phyloP scores from a whole-genome alignment of 2,888 invertebrate genomes.

The Anaspis maculata region DNA sequence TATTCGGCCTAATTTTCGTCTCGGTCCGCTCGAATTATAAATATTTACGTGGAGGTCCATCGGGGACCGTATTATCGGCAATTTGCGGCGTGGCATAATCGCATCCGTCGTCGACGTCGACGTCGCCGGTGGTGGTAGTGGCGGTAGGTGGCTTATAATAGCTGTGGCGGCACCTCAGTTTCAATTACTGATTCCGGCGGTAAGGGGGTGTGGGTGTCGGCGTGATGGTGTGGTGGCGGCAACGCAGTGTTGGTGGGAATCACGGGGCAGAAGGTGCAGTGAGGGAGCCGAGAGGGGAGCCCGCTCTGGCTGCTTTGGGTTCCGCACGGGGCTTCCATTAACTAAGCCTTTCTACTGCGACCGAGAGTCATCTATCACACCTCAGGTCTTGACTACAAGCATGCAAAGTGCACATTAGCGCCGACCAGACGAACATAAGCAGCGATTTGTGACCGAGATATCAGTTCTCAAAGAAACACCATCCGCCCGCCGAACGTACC shows the following conservation, averaged over 20 bases:
- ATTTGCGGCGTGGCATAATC: slow-evolving; percentile 16
- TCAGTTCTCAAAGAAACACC: slow-evolving; percentile 8
- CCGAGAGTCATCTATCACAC: slow-evolving; percentile 27
- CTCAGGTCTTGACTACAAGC: slow-evolving; percentile 21
- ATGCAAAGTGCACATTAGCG: slow-evolving; percentile 37
- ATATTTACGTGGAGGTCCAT: slow-evolving; percentile 7
- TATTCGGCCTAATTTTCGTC: slow-evolving; percentile 5
- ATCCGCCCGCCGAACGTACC: no score
- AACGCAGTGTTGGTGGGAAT: no score
- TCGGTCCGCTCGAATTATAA: slow-evolving; percentile 4
- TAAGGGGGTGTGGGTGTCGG: no score
- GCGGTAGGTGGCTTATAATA: slow-evolving; percentile 19
- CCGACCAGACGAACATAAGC: slow-evolving; percentile 25
- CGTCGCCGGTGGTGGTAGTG: not conserved
- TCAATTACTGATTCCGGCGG: slow-evolving; percentile 22
- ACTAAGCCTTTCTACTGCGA: slow-evolving; percentile 25
- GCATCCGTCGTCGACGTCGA: slow-evolving; percentile 10
- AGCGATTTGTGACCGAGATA: slow-evolving; percentile 26
- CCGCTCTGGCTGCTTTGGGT: no score
- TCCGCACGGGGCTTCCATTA: slow-evolving; percentile 20
- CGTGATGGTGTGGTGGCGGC: no score
- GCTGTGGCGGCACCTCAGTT: slow-evolving; percentile 24
- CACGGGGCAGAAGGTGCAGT: no score
- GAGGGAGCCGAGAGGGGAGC: no score
- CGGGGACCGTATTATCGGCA: slow-evolving; percentile 9